Evolutionary conservation across 2,113 vertebrate genomes (phyloP).

Genomic region (Xenus cinereus): DNA sequence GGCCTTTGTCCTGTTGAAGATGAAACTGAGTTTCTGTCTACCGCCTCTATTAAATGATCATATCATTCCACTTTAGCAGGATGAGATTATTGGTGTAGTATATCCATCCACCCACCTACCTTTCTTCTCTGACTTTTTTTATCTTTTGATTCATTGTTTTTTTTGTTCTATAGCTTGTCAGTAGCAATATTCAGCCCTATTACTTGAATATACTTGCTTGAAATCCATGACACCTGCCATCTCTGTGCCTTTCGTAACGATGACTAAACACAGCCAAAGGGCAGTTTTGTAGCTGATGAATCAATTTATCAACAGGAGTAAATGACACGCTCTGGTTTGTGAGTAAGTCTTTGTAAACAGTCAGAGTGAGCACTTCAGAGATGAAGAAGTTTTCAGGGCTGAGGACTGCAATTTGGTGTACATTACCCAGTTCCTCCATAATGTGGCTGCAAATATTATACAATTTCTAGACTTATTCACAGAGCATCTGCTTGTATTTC

Average conservation of each 20-base stretch:
- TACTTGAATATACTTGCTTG: not conserved
- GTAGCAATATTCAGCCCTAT: not conserved
- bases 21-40: not conserved
- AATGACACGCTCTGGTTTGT: not conserved
- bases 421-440: not conserved
- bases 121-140: not conserved
- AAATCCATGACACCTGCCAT: not conserved
- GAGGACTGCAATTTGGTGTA: not conserved
- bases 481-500: not conserved
- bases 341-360: not conserved
- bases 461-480: not conserved
- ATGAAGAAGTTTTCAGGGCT: not conserved
- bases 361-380: not conserved
- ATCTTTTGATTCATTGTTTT: not conserved
- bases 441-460: not conserved
- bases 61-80: not conserved
- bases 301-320: not conserved
- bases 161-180: not conserved
- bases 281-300: conserved; percentile 10
- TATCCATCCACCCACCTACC: not conserved
- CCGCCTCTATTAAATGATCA: not conserved
- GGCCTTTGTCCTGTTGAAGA: not conserved
- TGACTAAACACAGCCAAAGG: conserved; percentile 14
- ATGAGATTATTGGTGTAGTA: not conserved
- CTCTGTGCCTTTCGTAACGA: not conserved